Base-by-base conservation (phyloP, 2,888 invertebrate genomes). In the Cybosia mesomella region DNA sequence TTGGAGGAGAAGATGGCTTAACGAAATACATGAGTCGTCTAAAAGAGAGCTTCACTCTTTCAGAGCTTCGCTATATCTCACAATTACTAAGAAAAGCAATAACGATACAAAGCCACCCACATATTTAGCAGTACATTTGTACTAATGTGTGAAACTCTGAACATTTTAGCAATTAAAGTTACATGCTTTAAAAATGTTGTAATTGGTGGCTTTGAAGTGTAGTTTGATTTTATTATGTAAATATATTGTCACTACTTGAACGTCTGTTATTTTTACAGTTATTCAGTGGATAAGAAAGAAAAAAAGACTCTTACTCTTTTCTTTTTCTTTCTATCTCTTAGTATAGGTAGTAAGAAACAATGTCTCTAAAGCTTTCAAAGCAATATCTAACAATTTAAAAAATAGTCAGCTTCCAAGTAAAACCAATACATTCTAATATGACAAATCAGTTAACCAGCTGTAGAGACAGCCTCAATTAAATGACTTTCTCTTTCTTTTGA, bases 401-500 rank as follows among this genome's bases (percentile, higher is more conserved):
- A 9, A 22, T 24, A 39, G 39, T 39, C 39, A 39, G 22, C 18
- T 24, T 2, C 28, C 5, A 28, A 28, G 5, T n/a, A 28, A 28
- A 28, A 18, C 18, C 10, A 61, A 61, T 43, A n/a, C 67, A 63
- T 68, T 59, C 36, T 63, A 68, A 10, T 43, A 57, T 8, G 60
- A 69, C 54, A 62, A 71, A 66, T 79, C 69, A 68, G 71, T 66
- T 62, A 60, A 75, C 58, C 70, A 75, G 75, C 54, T 53, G 62
- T 66, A 79, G 57, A 70, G 64, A 67, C 58, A 65, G 64, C 28
- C 59, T 54, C 71, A 73, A 74, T 80, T 75, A 67, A 55, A 59
- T 43, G 9, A 34, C 82, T 81, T 81, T 81, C 78, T 58, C 80
- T 76, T 77, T 71, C 18, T 70, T 28, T 53, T 54, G 68, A 72